These are phyloP conservation scores for Chionoecetes opilio DNA, from an alignment of 1,140 invertebrate genomes.

Conservation along the genomic window DNA sequence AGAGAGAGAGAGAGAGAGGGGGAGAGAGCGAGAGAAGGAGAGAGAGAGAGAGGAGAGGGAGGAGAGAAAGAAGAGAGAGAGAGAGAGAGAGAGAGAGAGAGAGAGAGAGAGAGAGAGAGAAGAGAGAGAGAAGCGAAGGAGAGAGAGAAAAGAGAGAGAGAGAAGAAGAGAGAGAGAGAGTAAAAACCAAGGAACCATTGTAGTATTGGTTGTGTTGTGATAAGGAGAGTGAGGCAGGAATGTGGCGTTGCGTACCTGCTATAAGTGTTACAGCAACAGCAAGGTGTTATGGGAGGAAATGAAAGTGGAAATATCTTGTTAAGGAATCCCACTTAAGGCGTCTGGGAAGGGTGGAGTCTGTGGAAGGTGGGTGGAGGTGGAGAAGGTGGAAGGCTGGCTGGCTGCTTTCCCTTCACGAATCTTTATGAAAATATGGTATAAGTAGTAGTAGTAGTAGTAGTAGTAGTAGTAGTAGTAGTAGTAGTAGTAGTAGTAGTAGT, in stretches of 20 bases:
- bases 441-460: neutral
- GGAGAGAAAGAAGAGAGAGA: neutral
- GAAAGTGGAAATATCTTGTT: neutral
- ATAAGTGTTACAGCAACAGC: too few species aligned
- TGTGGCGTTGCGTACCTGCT: too few species aligned
- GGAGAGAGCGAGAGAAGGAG: too few species aligned
- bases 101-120: neutral
- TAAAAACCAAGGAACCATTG: neutral
- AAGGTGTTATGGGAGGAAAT: neutral
- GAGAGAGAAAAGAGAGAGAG: neutral
- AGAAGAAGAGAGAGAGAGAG: neutral
- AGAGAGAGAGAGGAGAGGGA: neutral
- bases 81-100: neutral
- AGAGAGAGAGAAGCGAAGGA: neutral
- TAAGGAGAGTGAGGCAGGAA: too few species aligned
- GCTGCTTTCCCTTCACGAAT: neutral
- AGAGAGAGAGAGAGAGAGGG: too few species aligned
- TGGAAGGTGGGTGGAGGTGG: too few species aligned
- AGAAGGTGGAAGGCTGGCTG: neutral
- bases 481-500: neutral
- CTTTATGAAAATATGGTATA: neutral
- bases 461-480: neutral
- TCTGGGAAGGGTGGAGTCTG: neutral
- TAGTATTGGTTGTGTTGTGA: neutral
- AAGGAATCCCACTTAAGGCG: neutral